Percentiles rank a stretch among this genome's conserved stretches.
Evolutionary conservation across 2,797 vertebrate genomes (phyloP).

Genomic region (Etheostoma perlongum): DNA sequence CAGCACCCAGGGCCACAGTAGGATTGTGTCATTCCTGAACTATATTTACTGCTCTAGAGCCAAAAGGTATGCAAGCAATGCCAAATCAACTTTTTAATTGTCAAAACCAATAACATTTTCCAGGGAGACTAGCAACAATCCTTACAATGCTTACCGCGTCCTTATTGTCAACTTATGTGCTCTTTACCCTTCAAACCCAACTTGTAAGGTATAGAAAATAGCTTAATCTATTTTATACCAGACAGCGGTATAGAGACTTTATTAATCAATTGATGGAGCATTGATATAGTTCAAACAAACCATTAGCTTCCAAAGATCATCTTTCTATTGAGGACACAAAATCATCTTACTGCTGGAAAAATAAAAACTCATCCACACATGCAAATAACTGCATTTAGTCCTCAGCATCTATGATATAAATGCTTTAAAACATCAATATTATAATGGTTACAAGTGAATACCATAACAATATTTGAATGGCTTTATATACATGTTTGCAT

Average conservation of each 20-base stretch:
- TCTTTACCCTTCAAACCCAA: background rate
- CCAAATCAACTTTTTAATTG: background rate
- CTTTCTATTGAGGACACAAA: slow-evolving; percentile 67
- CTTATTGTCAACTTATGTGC: background rate
- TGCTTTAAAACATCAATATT: slow-evolving; percentile 58
- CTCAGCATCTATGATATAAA: slow-evolving; percentile 44
- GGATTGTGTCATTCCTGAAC: background rate
- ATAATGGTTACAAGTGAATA: slow-evolving; percentile 64
- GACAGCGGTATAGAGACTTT: slow-evolving; percentile 60
- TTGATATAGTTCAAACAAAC: slow-evolving; percentile 54
- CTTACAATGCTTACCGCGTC: background rate
- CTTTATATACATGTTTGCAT: slow-evolving; percentile 74
- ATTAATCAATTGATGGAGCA: slow-evolving; percentile 67
- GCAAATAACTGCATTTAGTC: slow-evolving; percentile 70
- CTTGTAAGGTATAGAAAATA: background rate
- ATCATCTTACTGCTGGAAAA: slow-evolving; percentile 41
- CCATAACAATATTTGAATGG: slow-evolving; percentile 68
- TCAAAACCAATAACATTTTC: background rate
- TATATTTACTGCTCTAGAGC: background rate
- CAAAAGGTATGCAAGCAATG: background rate
- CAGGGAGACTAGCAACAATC: background rate
- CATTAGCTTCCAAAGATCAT: slow-evolving; percentile 42
- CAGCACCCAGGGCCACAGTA: background rate
- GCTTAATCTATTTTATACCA: slow-evolving; percentile 15
- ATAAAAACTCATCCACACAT: slow-evolving; percentile 53